Evolutionary conservation across 2,888 invertebrate species (phyloP), one percentile per base, ranked within the genome.

Genomic region (Perizoma affinitatum): DNA sequence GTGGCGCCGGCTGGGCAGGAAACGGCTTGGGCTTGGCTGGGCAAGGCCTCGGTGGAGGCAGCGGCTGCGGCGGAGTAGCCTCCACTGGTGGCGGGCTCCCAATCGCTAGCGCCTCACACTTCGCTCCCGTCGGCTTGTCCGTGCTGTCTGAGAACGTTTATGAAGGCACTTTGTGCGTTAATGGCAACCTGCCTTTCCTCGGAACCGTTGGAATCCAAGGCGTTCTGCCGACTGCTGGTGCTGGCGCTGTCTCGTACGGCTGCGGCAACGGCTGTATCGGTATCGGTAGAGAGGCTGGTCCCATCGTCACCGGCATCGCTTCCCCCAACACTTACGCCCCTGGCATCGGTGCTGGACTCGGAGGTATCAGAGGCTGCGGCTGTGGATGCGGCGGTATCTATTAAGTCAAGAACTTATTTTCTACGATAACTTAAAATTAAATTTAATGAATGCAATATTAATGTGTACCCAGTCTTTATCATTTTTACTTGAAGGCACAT

Each of bases 111-210:
- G 59, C 63, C n/a, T 73, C 80, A 4, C 63, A 68, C n/a, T 64
- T 70, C 47, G 58, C 71, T 6, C 81, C 82, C 1, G 67, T 66
- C 11, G 75, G 75, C 7, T 51, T 83, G 7, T 64, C 72, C 22
- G 72, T 79, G 0, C 52, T 68, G 4, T 80, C 82, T 5, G 82
- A 83, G 56, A 79, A 78, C 60, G 70, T 35, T 6, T 77, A 74
- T 45, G 70, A 72, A 22, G 80, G 79, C 0, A 9, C 55, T 9
- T 44, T 80, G 22, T 46, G 49, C 6, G 73, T 75, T 1, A 65
- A 50, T 43, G 80, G 80, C 33, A 71, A 74, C 59, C 66, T 80
- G 66, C 82, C 82, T 11, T 78, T 77, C 72, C 57, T 80, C 10
- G 74, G 76, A 35, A 66, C 77, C 54, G 75, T 72, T n/a, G 73